Percentiles rank a stretch among this genome's conserved stretches.
Conservation (phyloP, 1,140 invertebrate species). For the Harlomillsia oculata region DNA sequence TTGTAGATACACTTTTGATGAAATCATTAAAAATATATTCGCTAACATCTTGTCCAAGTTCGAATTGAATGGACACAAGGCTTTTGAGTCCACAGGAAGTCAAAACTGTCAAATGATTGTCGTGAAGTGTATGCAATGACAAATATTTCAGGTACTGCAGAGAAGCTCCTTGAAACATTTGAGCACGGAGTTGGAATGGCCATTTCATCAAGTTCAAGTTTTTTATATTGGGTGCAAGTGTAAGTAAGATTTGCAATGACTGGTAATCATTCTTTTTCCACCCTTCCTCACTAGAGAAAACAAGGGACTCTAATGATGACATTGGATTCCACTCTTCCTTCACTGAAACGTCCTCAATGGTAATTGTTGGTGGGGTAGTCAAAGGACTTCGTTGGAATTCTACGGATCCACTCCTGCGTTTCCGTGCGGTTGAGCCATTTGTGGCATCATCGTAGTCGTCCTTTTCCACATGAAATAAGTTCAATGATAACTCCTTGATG, state of each 20-base stretch:
- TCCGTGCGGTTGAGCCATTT: not conserved
- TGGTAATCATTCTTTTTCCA: conserved; percentile 7
- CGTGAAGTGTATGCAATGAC: not conserved
- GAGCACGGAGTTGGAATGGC: conserved; percentile 6
- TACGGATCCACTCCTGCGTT: not conserved
- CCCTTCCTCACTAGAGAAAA: conserved; percentile 11
- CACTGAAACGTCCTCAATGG: not conserved
- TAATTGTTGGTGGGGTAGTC: conserved; percentile 1
- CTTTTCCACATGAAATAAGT: conserved; percentile 7
- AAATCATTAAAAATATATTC: conserved; percentile 5
- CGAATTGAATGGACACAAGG: conserved; percentile 1
- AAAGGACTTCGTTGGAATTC: not conserved
- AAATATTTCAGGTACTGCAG: conserved; percentile 11
- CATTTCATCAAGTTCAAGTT: conserved; percentile 24
- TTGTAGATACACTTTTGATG: conserved; percentile 2
- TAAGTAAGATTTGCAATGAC: conserved; percentile 5
- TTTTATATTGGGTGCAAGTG: conserved; percentile 8
- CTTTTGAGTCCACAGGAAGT: not conserved
- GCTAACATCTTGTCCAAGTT: not conserved
- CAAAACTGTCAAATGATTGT: not conserved
- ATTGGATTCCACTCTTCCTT: not conserved
- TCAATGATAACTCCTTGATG: conserved; percentile 16
- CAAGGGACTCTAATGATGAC: conserved; percentile 3
- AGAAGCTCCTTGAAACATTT: not conserved
- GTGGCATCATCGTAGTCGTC: not conserved